Base-by-base conservation (phyloP, 2,888 invertebrate genomes). In the Amiota minor region DNA sequence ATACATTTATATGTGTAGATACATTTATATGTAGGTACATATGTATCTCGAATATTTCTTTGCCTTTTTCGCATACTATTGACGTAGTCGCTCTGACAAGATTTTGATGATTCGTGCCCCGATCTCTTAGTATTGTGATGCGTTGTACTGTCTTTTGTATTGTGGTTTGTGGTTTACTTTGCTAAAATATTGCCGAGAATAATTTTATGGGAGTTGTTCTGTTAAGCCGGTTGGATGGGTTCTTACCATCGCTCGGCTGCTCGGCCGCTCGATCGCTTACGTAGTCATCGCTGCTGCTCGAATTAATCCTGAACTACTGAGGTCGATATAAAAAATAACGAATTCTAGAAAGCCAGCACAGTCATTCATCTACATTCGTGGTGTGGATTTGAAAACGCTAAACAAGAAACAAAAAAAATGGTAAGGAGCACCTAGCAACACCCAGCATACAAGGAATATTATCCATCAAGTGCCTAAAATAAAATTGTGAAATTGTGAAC, bases 241-340 rank as follows among this genome's bases (percentile, higher is more conserved):
- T 82, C 84, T 72, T 35, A 18, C 61, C 79, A 76, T 77, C 68
- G 56, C 12, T 79, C 70, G 75, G 73, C 74, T 83, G 81, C 78
- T 72, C 72, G 65, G 74, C 59, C 65, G 75, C 73, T 75, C 77
- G 73, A 76, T 75, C 73, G 73, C 76, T 70, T 68, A 74, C 71
- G 77, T 56, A 75, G 67, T 74, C 35, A 6, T 62, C 45, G 62
- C 20, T 76, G 77, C 69, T 76, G 82, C 49, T 72, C 74, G 72
- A 70, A 72, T 73, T 82, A 79, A 87, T 88, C 87, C 87, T 87
- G 88, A 86, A 80, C 73, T 77, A 68, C 72, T 65, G 16, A 53
- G 73, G 77, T 6, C 81, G 77, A 81, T 88, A 88, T 88, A 88
- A 87, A 88, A 88, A 86, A 86, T 87, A 85, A 86, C 80, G 83